Percentiles rank a stretch among this genome's conserved stretches.
Conservation (phyloP, 2,113 vertebrate species). For the Polypterus senegalus region DNA sequence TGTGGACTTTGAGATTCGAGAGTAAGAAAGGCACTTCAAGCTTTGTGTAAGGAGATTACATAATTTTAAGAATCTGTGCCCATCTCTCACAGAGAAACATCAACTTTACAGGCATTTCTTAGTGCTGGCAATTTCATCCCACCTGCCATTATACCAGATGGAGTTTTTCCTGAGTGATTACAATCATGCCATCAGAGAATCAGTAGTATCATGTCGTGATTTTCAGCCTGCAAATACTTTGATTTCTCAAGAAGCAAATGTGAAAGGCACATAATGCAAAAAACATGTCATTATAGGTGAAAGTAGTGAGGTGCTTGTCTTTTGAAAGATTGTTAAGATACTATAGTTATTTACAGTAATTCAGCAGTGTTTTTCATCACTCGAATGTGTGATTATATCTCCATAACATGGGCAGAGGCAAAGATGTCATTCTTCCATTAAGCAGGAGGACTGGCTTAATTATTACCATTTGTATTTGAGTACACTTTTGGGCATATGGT, state of each 20-base stretch:
- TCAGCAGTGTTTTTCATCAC: conserved; percentile 14
- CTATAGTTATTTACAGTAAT: conserved; percentile 11
- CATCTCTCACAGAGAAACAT: no score
- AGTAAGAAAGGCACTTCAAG: no score
- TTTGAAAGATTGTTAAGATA: conserved; percentile 11
- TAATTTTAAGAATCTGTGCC: no score
- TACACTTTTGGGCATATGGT: conserved; percentile 13
- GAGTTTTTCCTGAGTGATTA: conserved; percentile 18
- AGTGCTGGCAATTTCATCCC: no score
- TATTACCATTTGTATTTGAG: conserved; percentile 16
- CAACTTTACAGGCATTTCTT: no score
- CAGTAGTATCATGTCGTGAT: conserved; percentile 13
- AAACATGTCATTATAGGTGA: conserved; percentile 16
- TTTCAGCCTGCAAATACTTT: conserved; percentile 17
- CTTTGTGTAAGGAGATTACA: no score
- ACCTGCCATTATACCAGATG: neutral
- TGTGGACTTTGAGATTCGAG: no score
- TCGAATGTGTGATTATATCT: conserved; percentile 4
- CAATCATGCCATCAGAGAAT: conserved; percentile 18
- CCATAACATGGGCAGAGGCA: neutral
- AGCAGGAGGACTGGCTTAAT: conserved; percentile 15
- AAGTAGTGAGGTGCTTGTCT: conserved; percentile 10
- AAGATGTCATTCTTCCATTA: conserved; percentile 11
- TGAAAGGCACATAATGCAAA: conserved; percentile 22
- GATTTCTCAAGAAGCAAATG: conserved; percentile 17